Percentiles rank a stretch among this genome's conserved stretches.
Conservation (phyloP, 2,113 vertebrate genomes). For the Silurus glanis region DNA sequence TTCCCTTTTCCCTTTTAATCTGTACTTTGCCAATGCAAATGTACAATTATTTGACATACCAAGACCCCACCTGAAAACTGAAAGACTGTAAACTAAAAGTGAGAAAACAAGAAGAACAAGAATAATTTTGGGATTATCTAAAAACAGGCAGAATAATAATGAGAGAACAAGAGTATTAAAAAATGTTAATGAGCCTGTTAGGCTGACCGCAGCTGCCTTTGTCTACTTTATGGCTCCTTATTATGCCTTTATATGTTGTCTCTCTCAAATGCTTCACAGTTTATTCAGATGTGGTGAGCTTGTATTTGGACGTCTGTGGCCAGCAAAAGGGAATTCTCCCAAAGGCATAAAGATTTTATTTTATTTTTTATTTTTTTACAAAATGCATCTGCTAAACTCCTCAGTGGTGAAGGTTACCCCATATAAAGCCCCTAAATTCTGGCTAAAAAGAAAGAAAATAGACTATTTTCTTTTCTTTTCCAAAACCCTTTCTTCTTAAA, state of each 20-base stretch:
- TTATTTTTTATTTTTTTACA: no score
- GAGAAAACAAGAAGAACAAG: constrained; percentile 32
- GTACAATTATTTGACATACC: no score
- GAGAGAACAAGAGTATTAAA: constrained; percentile 58
- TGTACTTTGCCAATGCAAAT: no score
- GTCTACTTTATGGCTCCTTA: constrained; percentile 55
- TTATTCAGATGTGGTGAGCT: constrained; percentile 55
- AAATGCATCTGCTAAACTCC: constrained; percentile 27
- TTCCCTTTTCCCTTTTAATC: no score
- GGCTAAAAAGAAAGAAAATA: not conserved
- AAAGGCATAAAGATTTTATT: constrained; percentile 26
- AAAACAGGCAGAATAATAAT: constrained; percentile 15
- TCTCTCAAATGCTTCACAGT: constrained; percentile 24
- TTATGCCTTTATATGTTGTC: constrained; percentile 53
- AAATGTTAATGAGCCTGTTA: constrained; percentile 57
- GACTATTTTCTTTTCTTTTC: constrained; percentile 23
- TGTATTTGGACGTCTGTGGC: constrained; percentile 55
- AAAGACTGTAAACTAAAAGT: not conserved
- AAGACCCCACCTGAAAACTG: not conserved
- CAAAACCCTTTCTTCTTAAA: constrained; percentile 9
- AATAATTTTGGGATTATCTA: constrained; percentile 44
- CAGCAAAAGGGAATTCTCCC: constrained; percentile 16
- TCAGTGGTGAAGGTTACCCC: not conserved
- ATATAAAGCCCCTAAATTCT: not conserved
- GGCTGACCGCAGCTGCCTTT: constrained; percentile 57